A percentile compares a stretch with the other conserved stretches of the same genome.
Conservation (phyloP, 2,113 vertebrate species). For the Salvelinus namaycush region DNA sequence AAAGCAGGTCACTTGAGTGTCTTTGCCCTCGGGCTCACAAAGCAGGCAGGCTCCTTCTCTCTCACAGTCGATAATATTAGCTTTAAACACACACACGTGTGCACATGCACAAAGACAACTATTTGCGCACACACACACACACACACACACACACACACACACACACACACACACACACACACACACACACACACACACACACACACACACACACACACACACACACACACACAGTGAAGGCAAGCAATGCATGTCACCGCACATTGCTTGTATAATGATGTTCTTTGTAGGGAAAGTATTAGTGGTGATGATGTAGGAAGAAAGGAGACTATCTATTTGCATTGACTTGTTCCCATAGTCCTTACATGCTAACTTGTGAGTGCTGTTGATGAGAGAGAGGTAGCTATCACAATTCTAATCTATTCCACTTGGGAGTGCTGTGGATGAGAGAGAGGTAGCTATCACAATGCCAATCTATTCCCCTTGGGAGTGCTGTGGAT, state of each 20-base stretch:
- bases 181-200: conserved; percentile 11
- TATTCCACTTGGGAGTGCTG: no score
- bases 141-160: not conserved
- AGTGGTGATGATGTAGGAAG: conserved; percentile 22
- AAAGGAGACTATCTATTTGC: not conserved
- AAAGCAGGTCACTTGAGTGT: conserved; percentile 71
- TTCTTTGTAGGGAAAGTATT: not conserved
- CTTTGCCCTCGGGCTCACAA: conserved; percentile 39
- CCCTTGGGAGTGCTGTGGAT: no score
- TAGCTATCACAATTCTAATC: no score
- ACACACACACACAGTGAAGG: not conserved
- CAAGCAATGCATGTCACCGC: not conserved
- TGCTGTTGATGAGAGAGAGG: no score
- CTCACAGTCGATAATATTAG: conserved; percentile 56
- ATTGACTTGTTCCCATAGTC: not conserved
- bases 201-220: not conserved
- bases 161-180: not conserved
- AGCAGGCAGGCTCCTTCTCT: conserved; percentile 5
- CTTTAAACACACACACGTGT: conserved; percentile 7
- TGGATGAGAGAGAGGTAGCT: no score
- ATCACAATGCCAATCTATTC: no score
- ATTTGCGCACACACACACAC: not conserved
- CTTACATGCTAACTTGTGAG: not conserved
- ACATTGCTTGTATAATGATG: conserved; percentile 9
- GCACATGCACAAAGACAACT: no score